Evolutionary conservation across 2,888 invertebrate genomes (phyloP), one percentile per base, ranked within the genome.

Genomic region (Tenthredo mesomela): DNA sequence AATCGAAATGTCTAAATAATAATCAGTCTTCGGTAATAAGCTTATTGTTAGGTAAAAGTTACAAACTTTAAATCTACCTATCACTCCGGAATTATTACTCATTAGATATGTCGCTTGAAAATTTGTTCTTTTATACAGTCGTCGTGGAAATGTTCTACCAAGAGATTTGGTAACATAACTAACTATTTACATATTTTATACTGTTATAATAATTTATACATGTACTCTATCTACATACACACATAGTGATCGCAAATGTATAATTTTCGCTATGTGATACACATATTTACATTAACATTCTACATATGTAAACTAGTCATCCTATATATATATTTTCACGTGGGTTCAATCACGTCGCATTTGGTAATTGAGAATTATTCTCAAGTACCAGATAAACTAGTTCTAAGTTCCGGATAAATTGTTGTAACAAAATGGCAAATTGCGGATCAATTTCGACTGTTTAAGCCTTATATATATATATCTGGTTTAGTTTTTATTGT

Each of bases 401-500:
- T 54, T 77, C n/a, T n/a, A 73, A 50, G 2, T 29, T 54, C 54
- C 73, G 43, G 29, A 61, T 21, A 77, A 80, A 40, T 40, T 58
- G 50, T 0, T 77, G 33, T 33, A 50, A 33, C 50, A 77, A 54
- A 29, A 33, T 50, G 2, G 40, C n/a, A 18, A 50, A 29, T 54
- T 18, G 33, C 5, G 33, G 18, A 18, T 50, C 10, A 21, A 12
- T 21, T 54, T 3, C 6, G 15, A 12, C 9, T 5, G 10, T 21
- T 80, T n/a, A 58, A 37, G 10, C n/a, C n/a, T 87, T 87, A 91
- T 50, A 91, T 86, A 80, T 91, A 92, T 85, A 92, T 90, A 88
- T 95, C 95, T 15, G 95, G 94, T 90, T 94, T 94, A 89, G 94
- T 94, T 87, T 93, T 93, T 88, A 95, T 95, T 87, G 93, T 90